phyloP scores from a whole-genome alignment of 2,113 vertebrate genomes.

The Tichodroma muraria region DNA sequence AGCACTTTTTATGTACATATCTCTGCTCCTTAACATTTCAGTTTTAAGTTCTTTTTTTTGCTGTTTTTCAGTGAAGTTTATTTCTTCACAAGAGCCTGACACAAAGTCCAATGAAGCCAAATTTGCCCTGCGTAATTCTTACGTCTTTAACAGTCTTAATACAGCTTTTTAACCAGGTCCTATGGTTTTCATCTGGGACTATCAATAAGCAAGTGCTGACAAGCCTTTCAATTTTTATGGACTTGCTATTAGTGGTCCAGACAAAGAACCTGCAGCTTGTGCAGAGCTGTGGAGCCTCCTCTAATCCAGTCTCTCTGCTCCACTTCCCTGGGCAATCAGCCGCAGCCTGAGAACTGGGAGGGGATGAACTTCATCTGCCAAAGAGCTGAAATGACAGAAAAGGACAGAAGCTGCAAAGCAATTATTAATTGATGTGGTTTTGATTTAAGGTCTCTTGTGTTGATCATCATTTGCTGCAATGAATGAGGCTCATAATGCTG shows the following conservation, averaged over 20 bases:
- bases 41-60: neutral
- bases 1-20: neutral
- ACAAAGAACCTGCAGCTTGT: neutral
- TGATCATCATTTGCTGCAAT: neutral
- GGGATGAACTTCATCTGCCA: neutral
- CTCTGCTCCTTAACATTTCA: neutral
- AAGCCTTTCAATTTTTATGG: conserved; percentile 42
- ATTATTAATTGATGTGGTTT: conserved; percentile 37
- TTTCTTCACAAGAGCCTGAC: neutral
- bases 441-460: conserved; percentile 9
- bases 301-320: neutral
- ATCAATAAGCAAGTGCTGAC: conserved; percentile 13
- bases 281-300: neutral
- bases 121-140: neutral
- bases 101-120: neutral
- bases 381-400: conserved; percentile 11
- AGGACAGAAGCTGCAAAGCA: neutral
- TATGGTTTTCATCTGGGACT: neutral
- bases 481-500: neutral
- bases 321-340: neutral
- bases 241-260: neutral
- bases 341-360: neutral
- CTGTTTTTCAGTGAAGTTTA: neutral
- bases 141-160: neutral
- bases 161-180: neutral